Evolutionary conservation across 2,888 invertebrate genomes (phyloP), one percentile per base, ranked within the genome.

Genomic region (Drosophila meridiana): DNA sequence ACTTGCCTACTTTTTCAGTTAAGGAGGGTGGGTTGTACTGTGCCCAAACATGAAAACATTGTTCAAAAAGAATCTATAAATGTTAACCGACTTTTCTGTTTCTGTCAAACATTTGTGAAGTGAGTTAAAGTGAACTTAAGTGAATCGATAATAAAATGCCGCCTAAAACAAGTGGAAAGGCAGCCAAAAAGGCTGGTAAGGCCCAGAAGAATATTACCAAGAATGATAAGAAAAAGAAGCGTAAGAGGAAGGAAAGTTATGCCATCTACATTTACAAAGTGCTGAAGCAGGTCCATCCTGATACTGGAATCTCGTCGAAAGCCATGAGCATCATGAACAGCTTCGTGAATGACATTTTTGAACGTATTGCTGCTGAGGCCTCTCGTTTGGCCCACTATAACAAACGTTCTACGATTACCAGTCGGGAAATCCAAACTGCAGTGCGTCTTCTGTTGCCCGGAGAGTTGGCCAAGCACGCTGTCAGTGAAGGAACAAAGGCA

Each of bases 281-380:
- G 55, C 84, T 96, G 69, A 94, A 94, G 82, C 94, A 94, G 79
- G 94, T 95, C 0, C 94, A 95, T 77, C 94, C 95, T 0, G 95
- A 95, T 90, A 94, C 95, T 47, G 95, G 96, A 0, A 95, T 96
- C 60, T 95, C 96, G 0, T 94, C 94, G 32, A 96, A 96, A 82
- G 95, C 96, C 0, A 96, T 96, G 95, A 92, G 94, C 80, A 96
- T 96, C 77, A 96, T 96, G 96, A 96, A 96, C 92, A 95, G 85
- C 83, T 96, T 96, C 74, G 95, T 97, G 0, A 95, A 95, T 80
- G 96, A 97, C 80, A 95, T 96, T 85, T 94, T 97, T 85, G 96
- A 97, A 90, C 94, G 95, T 52, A 95, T 97, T 52, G 96, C 96
- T 0, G 93, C 94, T 0, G 96, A 96, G 88, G 95, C 96, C 0